Evolutionary conservation across 2,888 invertebrate species (phyloP).

Genomic region (Agrilus mali): DNA sequence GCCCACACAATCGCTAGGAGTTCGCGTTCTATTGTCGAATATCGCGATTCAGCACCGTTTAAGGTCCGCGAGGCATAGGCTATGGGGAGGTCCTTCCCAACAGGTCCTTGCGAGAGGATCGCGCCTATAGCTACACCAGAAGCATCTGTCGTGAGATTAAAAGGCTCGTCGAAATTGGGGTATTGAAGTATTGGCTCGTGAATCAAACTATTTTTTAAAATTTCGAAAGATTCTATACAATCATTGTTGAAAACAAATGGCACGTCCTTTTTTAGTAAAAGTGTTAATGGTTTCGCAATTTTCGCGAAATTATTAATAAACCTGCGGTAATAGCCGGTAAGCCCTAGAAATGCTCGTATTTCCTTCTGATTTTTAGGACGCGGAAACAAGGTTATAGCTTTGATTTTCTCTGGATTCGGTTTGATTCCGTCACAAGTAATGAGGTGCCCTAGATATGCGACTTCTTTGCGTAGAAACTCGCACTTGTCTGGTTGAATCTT

Average conservation of each 20-base stretch:
- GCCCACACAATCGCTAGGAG: conserved; percentile 13
- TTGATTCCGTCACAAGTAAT: conserved; percentile 6
- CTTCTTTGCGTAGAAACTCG: conserved; percentile 3
- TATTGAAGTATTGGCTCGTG: conserved; percentile 14
- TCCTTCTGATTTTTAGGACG: too few relatives aligned
- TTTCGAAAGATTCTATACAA: neutral
- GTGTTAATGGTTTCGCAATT: conserved; percentile 9
- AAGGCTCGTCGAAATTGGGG: conserved; percentile 15
- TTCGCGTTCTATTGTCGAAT: conserved; percentile 15
- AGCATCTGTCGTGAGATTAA: conserved; percentile 18
- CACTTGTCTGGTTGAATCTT: neutral
- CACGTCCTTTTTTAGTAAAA: conserved; percentile 11
- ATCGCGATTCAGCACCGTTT: conserved; percentile 8
- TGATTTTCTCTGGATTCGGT: conserved; percentile 5
- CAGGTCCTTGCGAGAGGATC: conserved; percentile 13
- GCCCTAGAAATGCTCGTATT: too few relatives aligned
- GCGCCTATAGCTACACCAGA: conserved; percentile 13
- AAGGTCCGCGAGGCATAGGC: conserved; percentile 12
- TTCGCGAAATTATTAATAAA: conserved; percentile 2
- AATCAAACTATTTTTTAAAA: conserved; percentile 13
- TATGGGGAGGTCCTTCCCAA: conserved; percentile 12
- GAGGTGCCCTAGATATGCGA: conserved; percentile 8
- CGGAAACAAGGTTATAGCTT: neutral
- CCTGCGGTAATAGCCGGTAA: neutral
- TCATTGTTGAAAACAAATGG: too few relatives aligned